Conservation (phyloP, 2,113 vertebrate species). For the Aepyceros melampus region DNA sequence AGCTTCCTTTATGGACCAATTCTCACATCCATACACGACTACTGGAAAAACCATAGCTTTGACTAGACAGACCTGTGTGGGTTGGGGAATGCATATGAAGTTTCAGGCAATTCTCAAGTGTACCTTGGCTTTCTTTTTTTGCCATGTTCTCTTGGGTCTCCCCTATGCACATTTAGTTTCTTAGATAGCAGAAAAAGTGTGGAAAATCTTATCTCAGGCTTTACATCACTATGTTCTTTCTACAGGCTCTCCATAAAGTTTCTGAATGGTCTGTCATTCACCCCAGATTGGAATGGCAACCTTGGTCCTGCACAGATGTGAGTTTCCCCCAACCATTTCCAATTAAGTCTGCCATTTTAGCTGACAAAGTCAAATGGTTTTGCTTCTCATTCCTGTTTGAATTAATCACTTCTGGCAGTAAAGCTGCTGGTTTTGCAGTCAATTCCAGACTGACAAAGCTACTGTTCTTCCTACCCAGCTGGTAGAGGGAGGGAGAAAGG, state of each 20-base stretch:
- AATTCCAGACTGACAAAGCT: not conserved
- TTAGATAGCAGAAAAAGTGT: not conserved
- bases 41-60: not conserved
- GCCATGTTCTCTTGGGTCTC: not conserved
- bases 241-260: not conserved
- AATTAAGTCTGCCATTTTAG: constrained; percentile 16
- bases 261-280: not conserved
- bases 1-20: not conserved
- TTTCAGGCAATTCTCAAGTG: not conserved
- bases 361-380: not conserved
- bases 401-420: constrained; percentile 21
- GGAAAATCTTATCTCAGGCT: not conserved
- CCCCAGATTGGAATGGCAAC: not conserved
- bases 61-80: not conserved
- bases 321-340: not conserved
- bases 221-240: not conserved
- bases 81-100: not conserved
- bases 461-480: not conserved
- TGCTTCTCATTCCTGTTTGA: not conserved
- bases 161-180: not conserved
- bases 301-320: not conserved
- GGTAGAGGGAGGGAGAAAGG: too few relatives aligned
- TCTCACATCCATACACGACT: not conserved
- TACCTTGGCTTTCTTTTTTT: not conserved
- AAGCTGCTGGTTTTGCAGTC: not conserved